Base-by-base conservation (phyloP, 2,888 invertebrate species). In the Torymus auratus region DNA sequence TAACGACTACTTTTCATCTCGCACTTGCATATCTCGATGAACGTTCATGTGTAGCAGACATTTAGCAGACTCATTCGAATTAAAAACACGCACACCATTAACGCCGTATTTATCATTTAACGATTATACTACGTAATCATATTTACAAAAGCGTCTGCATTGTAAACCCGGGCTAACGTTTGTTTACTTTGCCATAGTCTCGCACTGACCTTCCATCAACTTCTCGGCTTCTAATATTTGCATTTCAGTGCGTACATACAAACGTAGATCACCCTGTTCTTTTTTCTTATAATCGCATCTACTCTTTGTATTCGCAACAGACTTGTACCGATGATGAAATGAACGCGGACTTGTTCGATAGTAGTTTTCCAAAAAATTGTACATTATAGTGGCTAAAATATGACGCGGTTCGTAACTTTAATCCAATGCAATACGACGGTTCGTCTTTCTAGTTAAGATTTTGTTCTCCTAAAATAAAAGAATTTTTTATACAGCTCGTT, bases 61-160 rank as follows among this genome's bases (percentile, higher is more conserved):
- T 88, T 84, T 88, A 87, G 87, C 87, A 86, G 88, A 88, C 85
- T 87, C 88, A 89, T 89, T 88, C 89, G 83, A 90, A 89, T 89
- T 89, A 89, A 89, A 90, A 90, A 89, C 89, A 88, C 86, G 84
- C 88, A 88, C 90, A 88, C 88, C 86, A 84, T 87, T 86, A 88
- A 87, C 88, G 86, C 86, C 86, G 84, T 85, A 86, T 88, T 84
- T 84, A 87, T 87, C 86, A 84, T 87, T 87, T 87, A 87, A 88
- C 87, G 87, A 87, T 88, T 87, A 87, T 84, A 86, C 86, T 84
- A 86, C 86, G 85, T 86, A 85, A 83, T 85, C 82, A 86, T 88
- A 88, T 89, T 87, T 88, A 89, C 87, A 89, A 88, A 87, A 85
- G 86, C 87, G 86, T 88, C 85, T 86, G 87, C 83, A 84, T 86